phyloP scores from a whole-genome alignment of 2,113 vertebrate species.

The Verasper variegatus region DNA sequence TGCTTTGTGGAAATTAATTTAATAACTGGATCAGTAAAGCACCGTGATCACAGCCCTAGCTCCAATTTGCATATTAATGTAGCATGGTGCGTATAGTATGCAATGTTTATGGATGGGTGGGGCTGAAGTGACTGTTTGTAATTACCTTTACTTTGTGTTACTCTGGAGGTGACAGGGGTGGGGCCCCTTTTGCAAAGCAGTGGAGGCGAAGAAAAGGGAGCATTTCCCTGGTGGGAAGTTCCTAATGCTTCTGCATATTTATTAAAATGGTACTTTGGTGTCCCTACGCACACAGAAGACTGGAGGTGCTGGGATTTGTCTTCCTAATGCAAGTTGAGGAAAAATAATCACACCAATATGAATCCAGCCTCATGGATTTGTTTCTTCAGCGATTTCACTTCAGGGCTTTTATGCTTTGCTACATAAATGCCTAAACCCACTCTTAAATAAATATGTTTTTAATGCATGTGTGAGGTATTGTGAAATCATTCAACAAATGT shows the following conservation, averaged over 20 bases:
- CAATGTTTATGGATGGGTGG: conserved; percentile 68
- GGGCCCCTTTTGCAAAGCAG: conserved; percentile 1
- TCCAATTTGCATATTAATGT: conserved; percentile 84
- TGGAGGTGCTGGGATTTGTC: not conserved
- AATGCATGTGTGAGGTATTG: conserved; percentile 34
- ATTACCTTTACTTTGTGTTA: conserved; percentile 71
- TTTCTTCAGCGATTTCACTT: conserved; percentile 13
- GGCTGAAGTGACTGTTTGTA: conserved; percentile 65
- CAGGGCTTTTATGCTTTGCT: conserved; percentile 27
- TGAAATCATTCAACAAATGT: conserved; percentile 39
- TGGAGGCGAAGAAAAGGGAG: conserved; percentile 26
- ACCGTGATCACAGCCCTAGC: conserved; percentile 65
- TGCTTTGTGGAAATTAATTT: conserved; percentile 81
- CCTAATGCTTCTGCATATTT: conserved; percentile 41
- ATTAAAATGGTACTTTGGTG: conserved; percentile 19
- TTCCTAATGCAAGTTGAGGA: conserved; percentile 41
- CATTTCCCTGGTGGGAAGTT: conserved; percentile 35
- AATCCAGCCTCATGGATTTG: conserved; percentile 33
- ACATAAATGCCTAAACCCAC: conserved; percentile 36
- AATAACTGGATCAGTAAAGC: conserved; percentile 79
- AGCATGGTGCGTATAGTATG: conserved; percentile 52
- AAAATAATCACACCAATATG: conserved; percentile 37
- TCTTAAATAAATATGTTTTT: conserved; percentile 44
- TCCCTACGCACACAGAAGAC: conserved; percentile 1
- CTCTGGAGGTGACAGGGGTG: conserved; percentile 40